Percentiles rank a stretch among this genome's conserved stretches.
Conservation (phyloP, 2,113 vertebrate species). For the Cairina moschata region DNA sequence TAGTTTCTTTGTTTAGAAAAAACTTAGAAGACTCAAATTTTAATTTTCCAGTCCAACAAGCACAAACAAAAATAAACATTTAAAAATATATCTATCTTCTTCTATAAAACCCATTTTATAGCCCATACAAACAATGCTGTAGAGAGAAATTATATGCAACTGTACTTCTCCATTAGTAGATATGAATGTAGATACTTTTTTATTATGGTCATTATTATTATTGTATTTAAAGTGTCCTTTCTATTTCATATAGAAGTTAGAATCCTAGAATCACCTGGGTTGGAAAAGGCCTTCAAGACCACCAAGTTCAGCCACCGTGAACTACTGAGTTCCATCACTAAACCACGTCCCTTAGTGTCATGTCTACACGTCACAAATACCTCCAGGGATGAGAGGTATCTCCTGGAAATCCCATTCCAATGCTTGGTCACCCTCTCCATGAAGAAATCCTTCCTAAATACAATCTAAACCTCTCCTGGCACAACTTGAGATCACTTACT, state of each 20-base stretch:
- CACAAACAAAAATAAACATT: neutral
- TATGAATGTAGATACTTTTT: neutral
- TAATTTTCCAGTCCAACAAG: neutral
- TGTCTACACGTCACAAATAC: neutral
- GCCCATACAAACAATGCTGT: neutral
- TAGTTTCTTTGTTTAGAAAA: neutral
- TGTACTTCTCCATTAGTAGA: neutral
- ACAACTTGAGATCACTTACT: neutral
- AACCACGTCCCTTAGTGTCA: neutral
- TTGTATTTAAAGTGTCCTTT: neutral
- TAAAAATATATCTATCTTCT: too few species aligned
- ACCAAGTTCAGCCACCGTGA: neutral
- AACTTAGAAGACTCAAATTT: neutral
- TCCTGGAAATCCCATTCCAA: neutral
- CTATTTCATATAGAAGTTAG: neutral
- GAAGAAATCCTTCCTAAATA: neutral
- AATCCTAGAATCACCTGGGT: neutral
- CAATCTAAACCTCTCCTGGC: neutral
- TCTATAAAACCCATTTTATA: neutral
- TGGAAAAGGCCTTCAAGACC: neutral
- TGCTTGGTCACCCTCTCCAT: neutral
- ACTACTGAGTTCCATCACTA: neutral
- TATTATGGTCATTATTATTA: neutral
- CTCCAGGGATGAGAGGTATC: neutral
- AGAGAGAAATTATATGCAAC: neutral